Evolutionary conservation across 2,888 invertebrate genomes (phyloP).

Genomic region (Aspidiotus rigidus): DNA sequence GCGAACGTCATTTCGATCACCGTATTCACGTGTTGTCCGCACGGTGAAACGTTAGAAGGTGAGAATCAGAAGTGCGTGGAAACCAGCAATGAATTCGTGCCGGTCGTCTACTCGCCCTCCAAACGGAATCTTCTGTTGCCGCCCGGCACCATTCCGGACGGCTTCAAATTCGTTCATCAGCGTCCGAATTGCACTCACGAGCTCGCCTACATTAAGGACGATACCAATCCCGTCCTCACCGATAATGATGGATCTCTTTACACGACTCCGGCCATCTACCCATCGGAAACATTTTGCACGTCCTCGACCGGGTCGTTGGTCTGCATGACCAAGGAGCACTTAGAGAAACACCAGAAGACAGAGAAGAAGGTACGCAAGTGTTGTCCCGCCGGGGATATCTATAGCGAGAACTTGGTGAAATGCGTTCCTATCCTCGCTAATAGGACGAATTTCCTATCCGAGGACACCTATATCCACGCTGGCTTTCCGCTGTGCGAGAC

Average conservation of each 20-base stretch:
- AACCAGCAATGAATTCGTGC: not conserved
- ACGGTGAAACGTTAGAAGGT: constrained; percentile 2
- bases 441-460: constrained; percentile 38
- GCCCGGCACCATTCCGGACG: constrained; percentile 13
- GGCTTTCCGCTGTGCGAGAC: constrained; percentile 51
- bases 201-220: not conserved
- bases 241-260: not conserved
- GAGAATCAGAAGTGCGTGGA: constrained; percentile 6
- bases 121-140: not conserved
- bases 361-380: constrained; percentile 51
- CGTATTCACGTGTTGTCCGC: constrained; percentile 16
- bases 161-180: constrained; percentile 8
- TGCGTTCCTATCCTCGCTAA: constrained; percentile 42
- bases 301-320: constrained; percentile 57
- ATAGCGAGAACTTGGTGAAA: constrained; percentile 49
- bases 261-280: constrained; percentile 41
- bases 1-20: not conserved
- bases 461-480: constrained; percentile 41
- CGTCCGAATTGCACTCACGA: constrained; percentile 9
- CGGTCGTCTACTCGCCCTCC: constrained; percentile 24
- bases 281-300: constrained; percentile 57
- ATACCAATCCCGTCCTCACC: not conserved
- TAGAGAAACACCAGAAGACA: constrained; percentile 35
- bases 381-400: constrained; percentile 57
- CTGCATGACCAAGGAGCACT: constrained; percentile 46